Evolutionary conservation across 64 coral and sea anemone genomes (phyloP).

Genomic region (Exaiptasia diaphana): DNA sequence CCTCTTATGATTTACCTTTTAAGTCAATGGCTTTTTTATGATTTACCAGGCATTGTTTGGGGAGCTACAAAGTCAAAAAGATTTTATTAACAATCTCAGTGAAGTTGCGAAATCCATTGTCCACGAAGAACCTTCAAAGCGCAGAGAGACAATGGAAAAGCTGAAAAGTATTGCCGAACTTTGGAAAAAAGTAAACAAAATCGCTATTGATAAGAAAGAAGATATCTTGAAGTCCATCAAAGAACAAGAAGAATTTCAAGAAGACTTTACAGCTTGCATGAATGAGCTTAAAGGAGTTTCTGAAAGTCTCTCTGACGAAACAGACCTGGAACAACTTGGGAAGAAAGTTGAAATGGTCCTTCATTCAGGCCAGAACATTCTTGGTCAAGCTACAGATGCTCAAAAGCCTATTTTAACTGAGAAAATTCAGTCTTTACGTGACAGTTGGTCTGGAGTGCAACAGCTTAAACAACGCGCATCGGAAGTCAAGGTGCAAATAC

Average conservation of each 20-base stretch:
- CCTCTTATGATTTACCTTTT: too few relatives aligned
- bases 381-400: slow-evolving; percentile 5
- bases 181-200: slow-evolving; percentile 61
- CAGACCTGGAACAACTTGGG: background rate
- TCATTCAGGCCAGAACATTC: slow-evolving; percentile 28
- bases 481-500: slow-evolving; percentile 33
- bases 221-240: slow-evolving; percentile 37
- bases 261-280: slow-evolving; percentile 61
- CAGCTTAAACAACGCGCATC: slow-evolving; percentile 36
- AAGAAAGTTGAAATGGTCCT: background rate
- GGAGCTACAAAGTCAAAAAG: slow-evolving; percentile 72
- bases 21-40: too few relatives aligned
- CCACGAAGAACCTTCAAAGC: slow-evolving; percentile 56
- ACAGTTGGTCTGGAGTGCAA: slow-evolving; percentile 21
- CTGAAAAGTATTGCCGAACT: slow-evolving; percentile 47
- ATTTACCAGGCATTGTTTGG: slow-evolving; percentile 56
- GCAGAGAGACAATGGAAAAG: slow-evolving; percentile 56
- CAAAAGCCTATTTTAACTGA: background rate
- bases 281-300: slow-evolving; percentile 16
- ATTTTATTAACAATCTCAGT: slow-evolving; percentile 72
- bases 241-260: slow-evolving; percentile 57
- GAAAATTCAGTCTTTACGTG: background rate
- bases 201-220: slow-evolving; percentile 57
- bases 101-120: slow-evolving; percentile 61
- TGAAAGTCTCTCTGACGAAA: background rate